Evolutionary conservation across 2,888 invertebrate species (phyloP).

Genomic region (Thymelicus sylvestris): DNA sequence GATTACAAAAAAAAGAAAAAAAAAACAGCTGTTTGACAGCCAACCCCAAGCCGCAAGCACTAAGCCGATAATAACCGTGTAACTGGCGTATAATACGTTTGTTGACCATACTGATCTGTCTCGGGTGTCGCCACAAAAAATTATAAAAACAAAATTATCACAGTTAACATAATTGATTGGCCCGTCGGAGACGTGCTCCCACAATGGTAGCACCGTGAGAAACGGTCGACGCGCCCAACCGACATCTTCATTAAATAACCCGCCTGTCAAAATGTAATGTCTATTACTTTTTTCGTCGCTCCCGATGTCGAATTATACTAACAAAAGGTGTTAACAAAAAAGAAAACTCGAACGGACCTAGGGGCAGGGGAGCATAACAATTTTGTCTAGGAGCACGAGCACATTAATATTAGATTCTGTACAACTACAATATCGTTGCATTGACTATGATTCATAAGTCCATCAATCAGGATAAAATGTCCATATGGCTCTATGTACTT

Average conservation of each 20-base stretch:
- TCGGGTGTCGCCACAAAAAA: constrained; percentile 48
- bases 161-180: constrained; percentile 83
- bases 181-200: constrained; percentile 75
- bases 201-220: constrained; percentile 77
- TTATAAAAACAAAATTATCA: constrained; percentile 70
- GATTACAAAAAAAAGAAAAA: neutral
- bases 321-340: constrained; percentile 84
- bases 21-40: constrained; percentile 17
- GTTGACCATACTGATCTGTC: constrained; percentile 63
- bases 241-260: constrained; percentile 83
- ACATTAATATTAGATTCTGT: no score
- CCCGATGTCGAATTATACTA: constrained; percentile 83
- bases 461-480: no score
- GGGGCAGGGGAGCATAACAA: constrained; percentile 64
- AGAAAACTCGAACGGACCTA: constrained; percentile 64
- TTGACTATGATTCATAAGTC: no score
- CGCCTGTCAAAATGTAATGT: constrained; percentile 81
- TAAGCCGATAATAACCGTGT: constrained; percentile 66
- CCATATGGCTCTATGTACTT: no score
- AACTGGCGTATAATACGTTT: constrained; percentile 77
- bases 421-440: no score
- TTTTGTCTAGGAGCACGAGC: constrained; percentile 56
- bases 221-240: constrained; percentile 59
- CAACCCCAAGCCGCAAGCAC: constrained; percentile 44
- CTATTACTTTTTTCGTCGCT: constrained; percentile 79